Conservation (phyloP, 2,797 vertebrate genomes). For the Microchirus variegatus region DNA sequence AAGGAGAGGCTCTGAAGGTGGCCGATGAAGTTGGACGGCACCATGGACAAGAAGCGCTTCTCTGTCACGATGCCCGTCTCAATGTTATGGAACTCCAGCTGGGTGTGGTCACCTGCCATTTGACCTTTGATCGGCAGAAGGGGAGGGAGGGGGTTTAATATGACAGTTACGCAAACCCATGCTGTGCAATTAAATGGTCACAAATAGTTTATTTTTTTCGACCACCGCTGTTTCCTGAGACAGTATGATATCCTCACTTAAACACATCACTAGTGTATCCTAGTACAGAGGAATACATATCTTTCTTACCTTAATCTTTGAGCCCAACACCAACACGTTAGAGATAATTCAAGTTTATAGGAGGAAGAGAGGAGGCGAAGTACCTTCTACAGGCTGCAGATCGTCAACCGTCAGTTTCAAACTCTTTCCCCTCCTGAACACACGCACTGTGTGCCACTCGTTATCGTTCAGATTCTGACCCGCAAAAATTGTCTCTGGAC, state of each 20-base stretch:
- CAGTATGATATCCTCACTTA: too few species aligned
- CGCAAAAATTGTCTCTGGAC: slow-evolving; percentile 98
- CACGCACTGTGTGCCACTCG: slow-evolving; percentile 98
- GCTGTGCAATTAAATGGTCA: too few species aligned
- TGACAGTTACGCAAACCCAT: not conserved
- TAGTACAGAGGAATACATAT: too few species aligned
- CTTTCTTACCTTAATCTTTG: too few species aligned
- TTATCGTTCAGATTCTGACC: slow-evolving; percentile 99
- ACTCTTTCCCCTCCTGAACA: slow-evolving; percentile 96
- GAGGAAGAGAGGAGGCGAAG: slow-evolving; percentile 24
- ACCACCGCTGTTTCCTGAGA: too few species aligned
- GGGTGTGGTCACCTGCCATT: slow-evolving; percentile 97
- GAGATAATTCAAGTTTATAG: slow-evolving; percentile 1
- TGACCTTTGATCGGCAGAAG: slow-evolving; percentile 84
- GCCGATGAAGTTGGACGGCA: slow-evolving; percentile 98
- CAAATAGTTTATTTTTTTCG: too few species aligned
- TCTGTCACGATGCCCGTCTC: slow-evolving; percentile 99
- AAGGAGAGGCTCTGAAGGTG: slow-evolving; percentile 97
- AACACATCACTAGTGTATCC: too few species aligned
- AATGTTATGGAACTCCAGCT: slow-evolving; percentile 98
- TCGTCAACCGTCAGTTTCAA: slow-evolving; percentile 98
- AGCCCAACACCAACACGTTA: not conserved
- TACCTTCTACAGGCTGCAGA: slow-evolving; percentile 94
- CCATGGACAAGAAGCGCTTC: slow-evolving; percentile 89
- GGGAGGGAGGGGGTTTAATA: slow-evolving; percentile 5